These are phyloP conservation scores for Brevimyrus niger DNA, from an alignment of 2,113 vertebrate species.

Conservation along the genomic window DNA sequence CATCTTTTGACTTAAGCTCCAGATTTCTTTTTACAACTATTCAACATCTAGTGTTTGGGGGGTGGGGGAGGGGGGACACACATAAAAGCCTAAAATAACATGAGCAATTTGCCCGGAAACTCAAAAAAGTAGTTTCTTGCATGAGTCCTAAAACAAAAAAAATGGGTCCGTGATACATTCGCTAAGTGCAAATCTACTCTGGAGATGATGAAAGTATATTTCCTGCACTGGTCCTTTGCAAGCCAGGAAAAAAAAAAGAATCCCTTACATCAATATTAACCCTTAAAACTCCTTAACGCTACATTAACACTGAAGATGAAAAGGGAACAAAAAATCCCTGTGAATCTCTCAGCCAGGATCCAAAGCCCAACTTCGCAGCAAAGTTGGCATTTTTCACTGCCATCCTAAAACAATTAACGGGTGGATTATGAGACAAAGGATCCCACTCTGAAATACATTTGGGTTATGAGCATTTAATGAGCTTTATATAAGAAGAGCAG, in stretches of 20 bases:
- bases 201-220: slow-evolving; percentile 14
- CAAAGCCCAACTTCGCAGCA: background rate
- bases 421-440: slow-evolving; percentile 15
- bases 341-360: background rate
- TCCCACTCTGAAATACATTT: slow-evolving; percentile 13
- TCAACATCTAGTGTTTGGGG: background rate
- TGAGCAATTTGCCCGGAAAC: background rate
- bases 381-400: background rate
- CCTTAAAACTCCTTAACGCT: background rate
- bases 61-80: background rate
- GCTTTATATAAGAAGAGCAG: slow-evolving; percentile 15
- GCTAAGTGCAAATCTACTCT: slow-evolving; percentile 3
- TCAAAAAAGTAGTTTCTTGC: background rate
- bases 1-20: background rate
- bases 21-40: background rate
- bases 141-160: slow-evolving; percentile 15
- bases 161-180: slow-evolving; percentile 3
- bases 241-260: slow-evolving; percentile 4
- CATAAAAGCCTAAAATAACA: slow-evolving; percentile 15
- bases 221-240: background rate
- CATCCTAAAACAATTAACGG: slow-evolving; percentile 8
- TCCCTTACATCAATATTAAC: background rate
- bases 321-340: background rate
- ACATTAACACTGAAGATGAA: background rate
- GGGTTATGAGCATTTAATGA: slow-evolving; percentile 17